phyloP scores from a whole-genome alignment of 1,140 invertebrate genomes.

The Drosophila equinoxialis region DNA sequence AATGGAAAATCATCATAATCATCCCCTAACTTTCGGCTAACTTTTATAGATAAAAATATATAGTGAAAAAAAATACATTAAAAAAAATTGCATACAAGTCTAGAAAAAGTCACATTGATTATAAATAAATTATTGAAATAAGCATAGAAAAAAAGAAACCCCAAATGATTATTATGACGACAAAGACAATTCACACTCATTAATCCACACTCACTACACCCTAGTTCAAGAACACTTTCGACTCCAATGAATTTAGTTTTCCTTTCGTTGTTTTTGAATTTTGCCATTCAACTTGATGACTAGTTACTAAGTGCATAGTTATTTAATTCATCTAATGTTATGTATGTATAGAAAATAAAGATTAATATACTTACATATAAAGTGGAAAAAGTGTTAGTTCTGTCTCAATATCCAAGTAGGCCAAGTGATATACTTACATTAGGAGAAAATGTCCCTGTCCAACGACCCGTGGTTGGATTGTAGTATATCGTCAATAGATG shows the following conservation, averaged over 20 bases:
- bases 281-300: conserved; percentile 42
- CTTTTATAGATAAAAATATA: conserved; percentile 42
- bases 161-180: too few relatives aligned
- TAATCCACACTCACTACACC: conserved; percentile 23
- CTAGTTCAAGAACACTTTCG: conserved; percentile 41
- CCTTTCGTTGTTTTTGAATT: conserved; percentile 12
- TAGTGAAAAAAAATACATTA: conserved; percentile 16
- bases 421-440: not conserved
- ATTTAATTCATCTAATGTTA: conserved; percentile 63
- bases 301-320: conserved; percentile 56
- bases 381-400: not conserved
- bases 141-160: conserved; percentile 2
- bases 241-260: conserved; percentile 31
- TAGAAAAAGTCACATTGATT: conserved; percentile 3
- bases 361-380: conserved; percentile 21
- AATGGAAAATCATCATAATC: conserved; percentile 26
- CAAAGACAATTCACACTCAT: conserved; percentile 21
- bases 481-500: not conserved
- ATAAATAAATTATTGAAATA: conserved; percentile 19
- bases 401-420: not conserved
- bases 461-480: not conserved
- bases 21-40: conserved; percentile 37
- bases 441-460: not conserved
- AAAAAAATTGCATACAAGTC: conserved; percentile 15
- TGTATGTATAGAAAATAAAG: conserved; percentile 53